phyloP scores from a whole-genome alignment of 2,888 invertebrate genomes.

The Linnaemya tessellans region DNA sequence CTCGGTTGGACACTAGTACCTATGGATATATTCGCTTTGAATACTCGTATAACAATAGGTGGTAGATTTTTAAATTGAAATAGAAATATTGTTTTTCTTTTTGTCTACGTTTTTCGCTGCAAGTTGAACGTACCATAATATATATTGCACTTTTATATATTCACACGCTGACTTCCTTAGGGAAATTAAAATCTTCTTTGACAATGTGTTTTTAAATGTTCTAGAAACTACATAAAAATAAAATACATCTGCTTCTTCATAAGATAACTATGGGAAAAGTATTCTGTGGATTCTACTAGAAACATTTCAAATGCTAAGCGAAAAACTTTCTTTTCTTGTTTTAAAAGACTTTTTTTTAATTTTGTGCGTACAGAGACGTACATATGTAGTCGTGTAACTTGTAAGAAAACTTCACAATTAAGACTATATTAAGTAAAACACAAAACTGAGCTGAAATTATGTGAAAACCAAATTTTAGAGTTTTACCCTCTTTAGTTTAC shows the following conservation, averaged over 20 bases:
- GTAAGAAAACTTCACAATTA: too few relatives aligned
- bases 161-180: conserved; percentile 48
- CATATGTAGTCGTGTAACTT: neutral
- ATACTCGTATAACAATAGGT: neutral
- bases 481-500: too few relatives aligned
- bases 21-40: neutral
- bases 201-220: conserved; percentile 56
- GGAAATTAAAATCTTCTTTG: conserved; percentile 55
- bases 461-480: too few relatives aligned
- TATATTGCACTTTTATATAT: conserved; percentile 3
- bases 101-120: neutral
- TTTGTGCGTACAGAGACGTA: neutral
- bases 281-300: neutral
- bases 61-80: neutral
- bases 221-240: conserved; percentile 24
- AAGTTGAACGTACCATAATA: neutral
- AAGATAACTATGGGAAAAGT: neutral
- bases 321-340: neutral
- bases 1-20: too few relatives aligned
- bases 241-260: neutral
- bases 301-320: neutral
- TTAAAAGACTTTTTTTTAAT: neutral
- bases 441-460: too few relatives aligned
- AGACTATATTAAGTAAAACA: too few relatives aligned
- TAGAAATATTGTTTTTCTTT: neutral